These are phyloP conservation scores for Epizoanthus illoricatus DNA, from an alignment of 92 coral and sea anemone species.

Conservation along the genomic window DNA sequence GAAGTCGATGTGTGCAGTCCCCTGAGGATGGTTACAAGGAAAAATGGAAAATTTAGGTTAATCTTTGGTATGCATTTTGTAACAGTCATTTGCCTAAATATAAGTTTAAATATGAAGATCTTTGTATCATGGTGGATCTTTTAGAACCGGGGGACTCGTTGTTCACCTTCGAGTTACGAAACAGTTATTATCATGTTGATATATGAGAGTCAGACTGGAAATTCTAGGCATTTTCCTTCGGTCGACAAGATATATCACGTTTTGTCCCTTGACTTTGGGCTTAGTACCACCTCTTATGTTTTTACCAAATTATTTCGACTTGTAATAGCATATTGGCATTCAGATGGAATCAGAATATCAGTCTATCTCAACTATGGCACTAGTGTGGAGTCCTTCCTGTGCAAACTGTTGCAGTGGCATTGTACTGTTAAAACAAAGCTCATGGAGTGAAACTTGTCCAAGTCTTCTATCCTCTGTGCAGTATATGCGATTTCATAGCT, in stretches of 20 bases:
- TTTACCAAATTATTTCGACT: too few relatives aligned
- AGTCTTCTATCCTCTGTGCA: constrained; percentile 42
- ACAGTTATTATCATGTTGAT: too few relatives aligned
- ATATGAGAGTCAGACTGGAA: too few relatives aligned
- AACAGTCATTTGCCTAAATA: neutral
- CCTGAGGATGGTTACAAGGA: neutral
- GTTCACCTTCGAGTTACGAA: too few relatives aligned
- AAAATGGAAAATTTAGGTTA: neutral
- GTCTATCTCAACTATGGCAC: too few relatives aligned
- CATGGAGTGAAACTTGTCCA: constrained; percentile 28
- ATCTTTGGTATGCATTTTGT: neutral
- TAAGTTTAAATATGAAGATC: neutral
- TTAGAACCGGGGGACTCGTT: neutral
- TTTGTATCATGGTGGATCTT: neutral
- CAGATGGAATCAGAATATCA: too few relatives aligned
- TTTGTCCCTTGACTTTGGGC: too few relatives aligned
- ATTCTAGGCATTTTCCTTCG: too few relatives aligned
- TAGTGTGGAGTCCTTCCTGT: constrained; percentile 5
- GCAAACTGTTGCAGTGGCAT: constrained; percentile 35
- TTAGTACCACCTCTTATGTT: too few relatives aligned
- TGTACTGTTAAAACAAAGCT: constrained; percentile 37
- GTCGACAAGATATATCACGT: too few relatives aligned
- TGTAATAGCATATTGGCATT: too few relatives aligned
- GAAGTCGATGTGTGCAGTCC: neutral
- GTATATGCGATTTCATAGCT: constrained; percentile 47